Evolutionary conservation across 2,797 vertebrate genomes (phyloP).

Genomic region (Atherinosoma microstoma): DNA sequence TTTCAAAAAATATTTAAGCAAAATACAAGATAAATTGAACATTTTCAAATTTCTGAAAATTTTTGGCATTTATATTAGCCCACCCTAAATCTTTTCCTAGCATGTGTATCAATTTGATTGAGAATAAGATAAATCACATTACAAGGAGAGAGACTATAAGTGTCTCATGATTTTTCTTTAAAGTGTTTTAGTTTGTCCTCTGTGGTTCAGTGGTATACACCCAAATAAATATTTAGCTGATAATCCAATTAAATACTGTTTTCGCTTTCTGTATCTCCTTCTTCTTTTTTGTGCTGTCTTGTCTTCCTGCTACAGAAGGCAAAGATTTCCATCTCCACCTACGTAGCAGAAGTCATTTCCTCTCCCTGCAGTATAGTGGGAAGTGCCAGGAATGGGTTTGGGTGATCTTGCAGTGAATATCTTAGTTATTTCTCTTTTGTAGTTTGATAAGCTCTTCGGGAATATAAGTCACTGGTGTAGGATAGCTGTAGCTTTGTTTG

Average conservation of each 20-base stretch:
- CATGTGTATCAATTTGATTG: constrained; percentile 1
- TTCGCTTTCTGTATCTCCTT: background rate
- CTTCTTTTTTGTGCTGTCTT: constrained; percentile 25
- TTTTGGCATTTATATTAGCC: background rate
- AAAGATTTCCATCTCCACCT: constrained; percentile 59
- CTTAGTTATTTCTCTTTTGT: constrained; percentile 30
- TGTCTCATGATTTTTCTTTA: constrained; percentile 32
- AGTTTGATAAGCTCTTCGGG: constrained; percentile 28
- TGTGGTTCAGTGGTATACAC: constrained; percentile 39
- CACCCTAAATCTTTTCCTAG: background rate
- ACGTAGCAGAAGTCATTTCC: constrained; percentile 57
- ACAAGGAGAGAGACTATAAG: constrained; percentile 20
- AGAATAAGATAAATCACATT: background rate
- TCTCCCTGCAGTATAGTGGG: constrained; percentile 32
- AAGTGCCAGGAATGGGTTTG: constrained; percentile 30
- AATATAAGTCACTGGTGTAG: constrained; percentile 16
- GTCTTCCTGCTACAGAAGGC: constrained; percentile 43
- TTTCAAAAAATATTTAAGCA: background rate
- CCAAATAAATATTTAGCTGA: constrained; percentile 48
- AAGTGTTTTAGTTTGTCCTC: constrained; percentile 37
- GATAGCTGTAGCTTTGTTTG: background rate
- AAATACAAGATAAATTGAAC: background rate
- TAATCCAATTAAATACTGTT: constrained; percentile 45
- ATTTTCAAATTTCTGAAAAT: background rate
- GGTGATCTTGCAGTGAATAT: constrained; percentile 42